Evolutionary conservation across 2,113 vertebrate species (phyloP), one percentile per base, ranked within the genome.

Genomic region (Phainopepla nitens): DNA sequence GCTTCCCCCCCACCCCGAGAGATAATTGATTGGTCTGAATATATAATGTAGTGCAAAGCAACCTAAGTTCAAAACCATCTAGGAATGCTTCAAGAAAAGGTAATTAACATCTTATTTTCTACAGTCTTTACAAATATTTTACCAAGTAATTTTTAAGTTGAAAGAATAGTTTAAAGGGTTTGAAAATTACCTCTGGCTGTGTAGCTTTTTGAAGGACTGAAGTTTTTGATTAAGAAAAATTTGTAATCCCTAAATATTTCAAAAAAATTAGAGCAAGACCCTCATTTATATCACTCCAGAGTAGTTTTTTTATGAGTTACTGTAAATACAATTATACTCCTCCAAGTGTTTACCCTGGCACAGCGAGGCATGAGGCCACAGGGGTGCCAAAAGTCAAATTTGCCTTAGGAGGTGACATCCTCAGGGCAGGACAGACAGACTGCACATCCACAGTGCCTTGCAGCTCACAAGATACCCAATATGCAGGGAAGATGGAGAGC

Each of bases 341-440:
- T 14, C 27, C 23, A 62, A n/a, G 17, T 51, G 36, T 56, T 45
- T 45, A 23, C n/a, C 29, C 54, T 24, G 31, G n/a, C 41, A 35
- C 25, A 49, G 22, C 0, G 0, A 64, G 24, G 15, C 1, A 3
- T 0, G 21, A 21, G 41, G 23, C 23, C 25, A 62, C 0, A 16
- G 7, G 5, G 24, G 19, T 35, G 39, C 33, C 16, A 4, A 80
- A 64, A 92, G 24, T 28, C 8, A 10, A n/a, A 42, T n/a, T 14
- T 41, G 22, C 60, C 57, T 60, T 54, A 42, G 57, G 47, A 82
- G 22, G 7, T 18, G 25, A 36, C 35, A 60, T 61, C 25, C 54
- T 70, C n/a, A 10, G 41, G 62, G 15, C 53, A 88, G 54, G 54
- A 73, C 41, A 62, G 66, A 45, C 25, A 62, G 25, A 54, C 3